Conservation (phyloP, 2,888 invertebrate genomes). For the Drosophila histrio region DNA sequence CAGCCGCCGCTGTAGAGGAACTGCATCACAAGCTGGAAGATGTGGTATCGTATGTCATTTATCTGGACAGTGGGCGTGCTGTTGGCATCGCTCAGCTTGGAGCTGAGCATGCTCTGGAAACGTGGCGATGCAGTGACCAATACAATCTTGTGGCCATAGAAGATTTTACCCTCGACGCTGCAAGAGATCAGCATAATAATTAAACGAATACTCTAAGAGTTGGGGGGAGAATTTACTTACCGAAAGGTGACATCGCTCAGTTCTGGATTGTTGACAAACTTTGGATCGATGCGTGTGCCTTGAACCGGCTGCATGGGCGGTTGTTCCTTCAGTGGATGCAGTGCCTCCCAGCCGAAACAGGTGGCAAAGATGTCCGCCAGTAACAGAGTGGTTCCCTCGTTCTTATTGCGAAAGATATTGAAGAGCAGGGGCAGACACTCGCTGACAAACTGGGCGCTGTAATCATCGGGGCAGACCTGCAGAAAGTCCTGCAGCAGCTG, state of each 20-base stretch:
- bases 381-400: slow-evolving; percentile 94
- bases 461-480: slow-evolving; percentile 95
- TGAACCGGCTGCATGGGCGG: slow-evolving; percentile 86
- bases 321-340: slow-evolving; percentile 90
- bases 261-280: slow-evolving; percentile 97
- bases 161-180: slow-evolving; percentile 94
- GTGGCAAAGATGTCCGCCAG: slow-evolving; percentile 95
- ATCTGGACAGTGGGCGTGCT: slow-evolving; percentile 94
- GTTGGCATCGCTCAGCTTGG: slow-evolving; percentile 89
- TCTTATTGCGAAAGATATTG: slow-evolving; percentile 96
- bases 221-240: slow-evolving; percentile 72
- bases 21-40: slow-evolving; percentile 95
- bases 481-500: slow-evolving; percentile 95
- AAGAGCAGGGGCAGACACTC: slow-evolving; percentile 95
- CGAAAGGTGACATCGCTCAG: slow-evolving; percentile 95
- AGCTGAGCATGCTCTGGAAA: slow-evolving; percentile 93
- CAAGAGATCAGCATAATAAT: slow-evolving; percentile 19
- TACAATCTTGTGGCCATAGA: slow-evolving; percentile 97
- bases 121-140: slow-evolving; percentile 95
- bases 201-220: background rate
- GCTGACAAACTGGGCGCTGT: slow-evolving; percentile 94
- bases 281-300: slow-evolving; percentile 93
- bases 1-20: slow-evolving; percentile 96
- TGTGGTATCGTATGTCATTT: slow-evolving; percentile 95
- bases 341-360: slow-evolving; percentile 94